phyloP scores from a whole-genome alignment of 2,888 invertebrate genomes.

The Cantharis rustica region DNA sequence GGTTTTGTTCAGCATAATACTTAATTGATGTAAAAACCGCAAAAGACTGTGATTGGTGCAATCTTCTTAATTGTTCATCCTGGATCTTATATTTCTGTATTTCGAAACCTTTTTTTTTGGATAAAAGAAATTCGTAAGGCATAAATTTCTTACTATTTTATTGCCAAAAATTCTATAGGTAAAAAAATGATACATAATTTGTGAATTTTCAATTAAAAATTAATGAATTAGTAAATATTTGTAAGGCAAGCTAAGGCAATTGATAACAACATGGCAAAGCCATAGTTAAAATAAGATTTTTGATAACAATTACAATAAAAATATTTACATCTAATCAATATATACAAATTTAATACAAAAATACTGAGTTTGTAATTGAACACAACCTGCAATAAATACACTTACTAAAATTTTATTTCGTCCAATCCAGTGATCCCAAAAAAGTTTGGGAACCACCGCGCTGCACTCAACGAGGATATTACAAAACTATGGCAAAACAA shows the following conservation, averaged over 20 bases:
- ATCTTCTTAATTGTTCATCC: too few relatives aligned
- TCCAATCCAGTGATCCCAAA: neutral
- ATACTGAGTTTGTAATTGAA: constrained; percentile 10
- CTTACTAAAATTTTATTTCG: neutral
- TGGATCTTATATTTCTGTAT: too few relatives aligned
- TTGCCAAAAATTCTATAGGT: neutral
- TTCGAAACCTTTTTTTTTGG: neutral
- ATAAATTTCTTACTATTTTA: neutral
- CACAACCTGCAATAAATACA: constrained; percentile 17
- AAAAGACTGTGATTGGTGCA: too few relatives aligned
- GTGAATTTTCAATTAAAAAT: neutral
- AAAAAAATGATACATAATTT: neutral
- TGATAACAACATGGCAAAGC: constrained; percentile 6
- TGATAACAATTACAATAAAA: constrained; percentile 6
- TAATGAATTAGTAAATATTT: constrained; percentile 13
- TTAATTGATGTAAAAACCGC: too few relatives aligned
- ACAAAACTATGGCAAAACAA: neutral
- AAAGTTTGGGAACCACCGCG: too few relatives aligned
- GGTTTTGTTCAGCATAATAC: too few relatives aligned
- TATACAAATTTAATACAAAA: constrained; percentile 22
- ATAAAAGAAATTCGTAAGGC: neutral
- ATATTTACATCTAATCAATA: constrained; percentile 20
- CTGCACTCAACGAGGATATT: neutral
- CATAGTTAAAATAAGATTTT: neutral
- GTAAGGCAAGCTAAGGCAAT: constrained; percentile 19